Evolutionary conservation across 2,888 invertebrate species (phyloP), one percentile per base, ranked within the genome.

Genomic region (Leucoma salicis): DNA sequence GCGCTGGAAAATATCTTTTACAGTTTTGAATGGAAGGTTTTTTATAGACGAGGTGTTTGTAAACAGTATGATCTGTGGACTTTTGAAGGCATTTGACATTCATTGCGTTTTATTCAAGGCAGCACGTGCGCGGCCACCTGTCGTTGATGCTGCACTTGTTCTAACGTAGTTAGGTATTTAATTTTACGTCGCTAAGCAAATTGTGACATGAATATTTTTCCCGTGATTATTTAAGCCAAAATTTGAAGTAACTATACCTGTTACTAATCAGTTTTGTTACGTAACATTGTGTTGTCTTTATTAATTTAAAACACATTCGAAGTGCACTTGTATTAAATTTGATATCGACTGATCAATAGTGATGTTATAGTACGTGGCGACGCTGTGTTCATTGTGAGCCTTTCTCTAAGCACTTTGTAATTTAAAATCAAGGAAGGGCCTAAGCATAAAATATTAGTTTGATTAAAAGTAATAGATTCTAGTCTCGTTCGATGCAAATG

Each of bases 51-150:
- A 36, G 13, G 34, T 25, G 8, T 40, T 42, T 28, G 55, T 27
- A 29, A 16, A 42, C 46, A 49, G 54, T 53, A 53, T 41, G 45
- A 49, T 52, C 53, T 62, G 60, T 63, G 60, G 54, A 50, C 49
- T 62, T 68, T 67, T 44, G 51, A 64, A 62, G 67, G 66, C 82
- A 82, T 82, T 88, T 85, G 87, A 88, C 88, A 85, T 88, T 88
- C 84, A 89, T 89, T 85, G 85, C 84, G 78, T 86, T 88, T 81
- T 83, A 82, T 86, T 82, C 67, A 76, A 78, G 66, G 56, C 65
- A 77, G 81, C 88, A 88, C 89, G 89, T 87, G 88, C 82, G 73
- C 36, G 69, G 79, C 85, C 89, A 89, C 89, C 89, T 88, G 89
- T 86, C 87, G 78, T 60, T 74, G 74, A 81, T 76, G 76, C 74